These are phyloP conservation scores for Catocala sponsa DNA, from an alignment of 2,888 invertebrate species.

Conservation along the genomic window DNA sequence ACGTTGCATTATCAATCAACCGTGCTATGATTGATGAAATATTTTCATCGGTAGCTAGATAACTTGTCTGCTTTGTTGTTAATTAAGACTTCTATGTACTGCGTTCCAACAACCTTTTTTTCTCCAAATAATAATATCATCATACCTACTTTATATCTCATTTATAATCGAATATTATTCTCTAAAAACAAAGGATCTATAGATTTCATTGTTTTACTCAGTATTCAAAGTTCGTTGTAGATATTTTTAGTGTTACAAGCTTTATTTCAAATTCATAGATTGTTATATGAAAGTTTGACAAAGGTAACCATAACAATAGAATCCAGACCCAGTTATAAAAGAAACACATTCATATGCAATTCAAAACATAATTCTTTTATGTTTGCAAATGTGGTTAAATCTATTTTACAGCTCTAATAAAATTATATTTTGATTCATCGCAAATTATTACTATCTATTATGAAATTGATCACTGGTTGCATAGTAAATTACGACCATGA, in stretches of 20 bases:
- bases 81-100: constrained; percentile 82
- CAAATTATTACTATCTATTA: too few species aligned
- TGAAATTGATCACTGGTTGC: too few species aligned
- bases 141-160: constrained; percentile 32
- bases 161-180: constrained; percentile 18
- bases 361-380: too few species aligned
- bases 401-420: too few species aligned
- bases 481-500: too few species aligned
- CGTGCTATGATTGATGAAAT: constrained; percentile 83
- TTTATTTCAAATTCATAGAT: too few species aligned
- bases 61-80: constrained; percentile 82
- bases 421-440: too few species aligned
- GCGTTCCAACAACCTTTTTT: constrained; percentile 48
- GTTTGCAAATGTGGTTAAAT: too few species aligned
- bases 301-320: not conserved
- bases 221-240: not conserved
- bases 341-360: too few species aligned
- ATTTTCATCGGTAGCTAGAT: constrained; percentile 85
- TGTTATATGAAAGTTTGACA: too few species aligned
- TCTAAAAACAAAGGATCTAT: constrained; percentile 16
- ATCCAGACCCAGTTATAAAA: too few species aligned
- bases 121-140: constrained; percentile 21
- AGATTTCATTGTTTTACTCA: constrained; percentile 6
- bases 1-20: constrained; percentile 86
- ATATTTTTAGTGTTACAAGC: not conserved